Evolutionary conservation across 2,797 vertebrate species (phyloP).

Genomic region (Platalea minor): DNA sequence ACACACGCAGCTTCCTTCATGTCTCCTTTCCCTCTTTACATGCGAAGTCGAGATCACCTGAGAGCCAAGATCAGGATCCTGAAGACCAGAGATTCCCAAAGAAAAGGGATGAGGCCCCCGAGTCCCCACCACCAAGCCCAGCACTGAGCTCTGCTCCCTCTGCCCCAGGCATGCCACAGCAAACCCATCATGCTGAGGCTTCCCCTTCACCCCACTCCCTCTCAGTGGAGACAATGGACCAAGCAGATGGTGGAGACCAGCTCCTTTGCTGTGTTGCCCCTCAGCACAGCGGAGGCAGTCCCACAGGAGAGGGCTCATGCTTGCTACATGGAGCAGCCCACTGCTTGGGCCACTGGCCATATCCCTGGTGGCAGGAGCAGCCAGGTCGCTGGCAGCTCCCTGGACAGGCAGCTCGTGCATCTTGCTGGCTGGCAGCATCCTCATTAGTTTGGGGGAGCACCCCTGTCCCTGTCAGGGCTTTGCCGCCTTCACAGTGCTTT

Average conservation of each 20-base stretch:
- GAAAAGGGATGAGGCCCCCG: background rate
- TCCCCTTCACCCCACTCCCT: rapidly evolving
- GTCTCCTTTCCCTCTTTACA: background rate
- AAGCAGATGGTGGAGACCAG: rapidly evolving
- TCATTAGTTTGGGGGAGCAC: background rate
- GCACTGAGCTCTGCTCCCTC: background rate
- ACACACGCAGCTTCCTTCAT: background rate
- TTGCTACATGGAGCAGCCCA: rapidly evolving
- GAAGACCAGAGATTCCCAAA: background rate
- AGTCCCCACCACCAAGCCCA: background rate
- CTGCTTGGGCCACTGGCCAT: background rate
- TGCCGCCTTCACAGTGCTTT: background rate
- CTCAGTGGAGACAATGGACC: background rate
- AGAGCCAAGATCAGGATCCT: background rate
- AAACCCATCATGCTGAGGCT: background rate
- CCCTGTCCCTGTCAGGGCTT: background rate
- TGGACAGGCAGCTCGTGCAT: background rate
- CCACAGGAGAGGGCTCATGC: background rate
- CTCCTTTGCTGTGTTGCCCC: background rate
- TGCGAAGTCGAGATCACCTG: background rate
- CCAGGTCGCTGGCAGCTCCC: background rate
- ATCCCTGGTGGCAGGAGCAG: background rate
- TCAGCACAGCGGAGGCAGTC: too few relatives aligned
- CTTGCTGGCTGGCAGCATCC: rapidly evolving
- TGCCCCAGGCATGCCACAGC: background rate